Evolutionary conservation across 2,113 vertebrate genomes (phyloP).

Genomic region (Lamprotornis superbus): DNA sequence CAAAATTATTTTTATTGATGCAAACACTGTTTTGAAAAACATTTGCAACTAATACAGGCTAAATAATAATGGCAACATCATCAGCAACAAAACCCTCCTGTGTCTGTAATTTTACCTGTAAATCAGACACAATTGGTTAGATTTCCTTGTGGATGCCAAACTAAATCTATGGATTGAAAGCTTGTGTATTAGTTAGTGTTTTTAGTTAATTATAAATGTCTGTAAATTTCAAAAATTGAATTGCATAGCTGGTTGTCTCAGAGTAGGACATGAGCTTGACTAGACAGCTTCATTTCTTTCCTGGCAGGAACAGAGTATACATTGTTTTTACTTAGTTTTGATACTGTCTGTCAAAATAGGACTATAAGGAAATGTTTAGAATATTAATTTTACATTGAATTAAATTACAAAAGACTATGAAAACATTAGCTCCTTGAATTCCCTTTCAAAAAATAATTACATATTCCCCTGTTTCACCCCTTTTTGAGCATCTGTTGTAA

Average conservation of each 20-base stretch:
- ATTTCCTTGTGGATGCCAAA: accelerated
- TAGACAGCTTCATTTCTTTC: not conserved
- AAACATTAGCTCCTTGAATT: not conserved
- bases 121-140: not conserved
- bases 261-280: not conserved
- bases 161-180: not conserved
- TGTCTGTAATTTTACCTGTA: not conserved
- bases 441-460: not conserved
- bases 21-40: not conserved
- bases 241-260: not conserved
- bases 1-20: not conserved
- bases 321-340: not conserved
- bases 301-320: accelerated
- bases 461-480: not conserved
- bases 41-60: not conserved
- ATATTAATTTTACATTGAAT: not conserved
- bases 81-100: not conserved
- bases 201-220: not conserved
- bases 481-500: not conserved
- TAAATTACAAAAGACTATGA: not conserved
- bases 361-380: not conserved
- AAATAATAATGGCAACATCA: not conserved
- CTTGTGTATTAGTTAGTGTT: not conserved
- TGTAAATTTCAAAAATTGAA: not conserved
- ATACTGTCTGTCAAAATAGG: not conserved